phyloP scores from a whole-genome alignment of 1,140 invertebrate genomes.

The Calliphora vicina region DNA sequence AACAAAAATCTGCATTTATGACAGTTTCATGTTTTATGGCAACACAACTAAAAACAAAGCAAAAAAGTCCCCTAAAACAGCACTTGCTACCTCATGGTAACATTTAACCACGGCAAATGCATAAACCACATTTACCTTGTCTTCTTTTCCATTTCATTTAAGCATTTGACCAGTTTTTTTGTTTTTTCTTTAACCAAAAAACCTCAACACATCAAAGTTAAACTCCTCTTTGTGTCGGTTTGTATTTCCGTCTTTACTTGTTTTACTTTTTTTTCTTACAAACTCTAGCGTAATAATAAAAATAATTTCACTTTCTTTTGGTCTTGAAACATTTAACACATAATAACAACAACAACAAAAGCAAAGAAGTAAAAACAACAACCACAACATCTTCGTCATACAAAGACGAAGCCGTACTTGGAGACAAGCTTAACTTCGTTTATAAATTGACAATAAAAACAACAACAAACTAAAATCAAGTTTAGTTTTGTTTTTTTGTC shows the following conservation, averaged over 20 bases:
- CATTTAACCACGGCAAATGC: not conserved
- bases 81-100: not conserved
- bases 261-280: not conserved
- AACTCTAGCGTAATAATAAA: not conserved
- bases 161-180: not conserved
- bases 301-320: slow-evolving; percentile 8
- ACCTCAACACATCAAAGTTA: not conserved
- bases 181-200: not conserved
- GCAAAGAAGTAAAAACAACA: no score
- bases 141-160: not conserved
- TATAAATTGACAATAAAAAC: no score
- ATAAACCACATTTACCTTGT: not conserved
- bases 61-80: no score
- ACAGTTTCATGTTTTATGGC: not conserved
- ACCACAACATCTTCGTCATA: not conserved
- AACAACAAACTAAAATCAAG: no score
- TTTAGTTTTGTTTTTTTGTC: no score
- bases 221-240: not conserved
- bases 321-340: not conserved
- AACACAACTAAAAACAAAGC: no score
- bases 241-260: not conserved
- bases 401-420: not conserved
- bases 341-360: not conserved
- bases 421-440: no score
- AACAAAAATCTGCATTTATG: not conserved